Base-by-base conservation (phyloP, 2,888 invertebrate genomes). In the Dryomyza anilis region DNA sequence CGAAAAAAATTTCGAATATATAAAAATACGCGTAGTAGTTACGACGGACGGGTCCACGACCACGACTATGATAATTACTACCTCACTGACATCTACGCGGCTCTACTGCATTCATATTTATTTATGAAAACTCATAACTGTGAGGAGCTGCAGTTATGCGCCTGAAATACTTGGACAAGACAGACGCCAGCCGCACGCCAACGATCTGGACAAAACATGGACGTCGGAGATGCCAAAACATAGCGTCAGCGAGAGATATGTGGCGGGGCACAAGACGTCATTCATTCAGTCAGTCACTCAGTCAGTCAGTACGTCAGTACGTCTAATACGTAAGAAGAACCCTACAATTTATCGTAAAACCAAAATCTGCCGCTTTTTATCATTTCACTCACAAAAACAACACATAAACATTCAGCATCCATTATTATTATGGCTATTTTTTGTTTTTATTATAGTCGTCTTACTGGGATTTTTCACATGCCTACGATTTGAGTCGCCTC, bases 401-500 rank as follows among this genome's bases (percentile, higher is more conserved):
- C 53, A 50, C 50, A 65, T 16, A 64, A 67, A 70, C 67, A 66
- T 45, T 57, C 63, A 63, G 65, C 67, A 64, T 67, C 67, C 67
- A 69, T 69, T 69, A 67, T 66, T 66, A 64, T 48, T 58, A n/a
- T 43, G 58, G 27, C 25, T n/a, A n/a, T n/a, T n/a, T n/a, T n/a
- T 56, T 36, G 36, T 58, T 53, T 36, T 52, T 43, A 29, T 64
- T 45, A 29, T 46, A 12, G 16, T 59, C 16, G 29, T 58, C 30
- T 58, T 33, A 27, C 10, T 43, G n/a, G n/a, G n/a, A n/a, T n/a
- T n/a, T n/a, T n/a, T n/a, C 16, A 29, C 45, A 46, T 48, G 30
- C 46, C 53, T 23, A 12, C 43, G 46, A 27, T 65, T 63, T 59
- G 46, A 55, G 63, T 62, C 64, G 56, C 48, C 48, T n/a, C n/a